Evolutionary conservation across 2,113 vertebrate species (phyloP), one percentile per base, ranked within the genome.

Genomic region (Vulpes ferrilata): DNA sequence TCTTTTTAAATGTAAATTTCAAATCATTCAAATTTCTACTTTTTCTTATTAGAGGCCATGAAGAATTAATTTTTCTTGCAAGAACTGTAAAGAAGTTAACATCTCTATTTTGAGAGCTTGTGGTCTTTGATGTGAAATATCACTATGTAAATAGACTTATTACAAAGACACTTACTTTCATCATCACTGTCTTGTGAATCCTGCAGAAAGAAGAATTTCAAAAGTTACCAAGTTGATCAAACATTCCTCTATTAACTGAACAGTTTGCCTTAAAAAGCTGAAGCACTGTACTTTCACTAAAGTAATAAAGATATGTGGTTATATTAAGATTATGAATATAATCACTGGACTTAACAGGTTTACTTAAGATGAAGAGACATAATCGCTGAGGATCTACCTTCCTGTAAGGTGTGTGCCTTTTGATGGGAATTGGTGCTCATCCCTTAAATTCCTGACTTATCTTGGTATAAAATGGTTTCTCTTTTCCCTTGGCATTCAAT

Each of bases 141-240:
- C 0, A 51, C 20, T 51, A 0, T 32, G 5, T 25, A 13, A 51
- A 27, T 8, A 7, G 62, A 65, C 11, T 48, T 38, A 7, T 15
- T 15, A 74, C 23, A 9, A 2, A 60, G 97, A 71, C 17, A 98
- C 99, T 99, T 99, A 99, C 99, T 99, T 98, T 99, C 99, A 97
- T 99, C 99, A 97, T 99, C 99, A 78, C 99, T 99, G 99, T 99
- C 99, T 98, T 99, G 99, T 97, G 99, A 99, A 89, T 99, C 99
- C 99, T 99, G 96, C 10, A 96, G n/a, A 98, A 81, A 95, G 22
- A 85, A 32, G 78, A 97, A 97, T 71, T 53, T 85, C 97, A 69
- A 90, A 95, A 57, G 43, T 97, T 20, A 9, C 11, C 2, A 67
- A 88, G 19, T 1, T 96, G 25, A 94, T 51, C 12, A 94, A 95